These are phyloP conservation scores for Erebia ligea DNA, from an alignment of 2,888 invertebrate species.

Conservation along the genomic window DNA sequence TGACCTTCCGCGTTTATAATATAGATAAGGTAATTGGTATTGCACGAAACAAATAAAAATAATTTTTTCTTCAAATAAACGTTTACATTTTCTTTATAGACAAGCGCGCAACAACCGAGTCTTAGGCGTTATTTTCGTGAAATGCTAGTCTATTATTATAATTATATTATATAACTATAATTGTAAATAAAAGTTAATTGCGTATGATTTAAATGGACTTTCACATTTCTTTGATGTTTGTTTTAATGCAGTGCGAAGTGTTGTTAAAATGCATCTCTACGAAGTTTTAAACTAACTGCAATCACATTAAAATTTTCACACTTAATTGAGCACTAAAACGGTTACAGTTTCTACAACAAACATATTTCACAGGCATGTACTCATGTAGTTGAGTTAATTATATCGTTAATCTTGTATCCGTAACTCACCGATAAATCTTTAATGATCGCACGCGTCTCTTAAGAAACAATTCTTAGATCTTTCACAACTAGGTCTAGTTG, in stretches of 20 bases:
- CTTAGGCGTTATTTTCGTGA: too few species aligned
- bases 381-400: conserved; percentile 6
- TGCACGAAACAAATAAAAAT: too few species aligned
- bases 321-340: background rate
- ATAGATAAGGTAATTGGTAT: too few species aligned
- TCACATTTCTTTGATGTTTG: too few species aligned
- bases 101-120: too few species aligned
- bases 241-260: too few species aligned
- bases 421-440: conserved; percentile 34
- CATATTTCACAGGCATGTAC: background rate
- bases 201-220: too few species aligned
- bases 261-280: background rate
- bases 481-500: conserved; percentile 26
- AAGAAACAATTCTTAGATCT: conserved; percentile 27
- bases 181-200: too few species aligned
- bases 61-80: background rate
- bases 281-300: background rate
- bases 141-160: too few species aligned
- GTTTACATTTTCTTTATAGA: too few species aligned
- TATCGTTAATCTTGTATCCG: conserved; percentile 24
- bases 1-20: too few species aligned
- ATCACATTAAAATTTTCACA: background rate
- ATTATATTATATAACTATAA: too few species aligned
- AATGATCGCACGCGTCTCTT: conserved; percentile 27
- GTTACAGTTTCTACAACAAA: background rate